Evolutionary conservation across 2,797 vertebrate species (phyloP), one percentile per base, ranked within the genome.

Genomic region (Denticeps clupeoides): DNA sequence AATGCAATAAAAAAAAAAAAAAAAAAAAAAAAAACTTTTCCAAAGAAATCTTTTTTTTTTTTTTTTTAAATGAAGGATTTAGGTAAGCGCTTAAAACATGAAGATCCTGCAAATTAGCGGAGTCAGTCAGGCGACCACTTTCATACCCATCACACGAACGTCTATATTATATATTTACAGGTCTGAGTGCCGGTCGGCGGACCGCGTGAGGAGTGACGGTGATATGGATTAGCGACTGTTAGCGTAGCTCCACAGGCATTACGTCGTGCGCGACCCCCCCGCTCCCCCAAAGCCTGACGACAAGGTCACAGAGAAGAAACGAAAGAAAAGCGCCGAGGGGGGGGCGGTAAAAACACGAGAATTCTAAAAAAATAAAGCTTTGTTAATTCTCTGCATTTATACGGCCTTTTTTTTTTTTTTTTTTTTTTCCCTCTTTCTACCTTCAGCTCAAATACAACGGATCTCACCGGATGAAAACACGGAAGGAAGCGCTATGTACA

Each of bases 341-440:
- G 64, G 70, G n/a, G n/a, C n/a, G n/a, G n/a, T n/a, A 52, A 41
- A 43, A 49, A 51, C 44, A 44, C 35, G 45, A 55, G 22, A 60
- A 44, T 56, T 75, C 78, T 87, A 87, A 81, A 86, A 86, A 84
- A 87, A 84, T 86, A 87, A 85, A 84, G 69, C 75, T 82, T 76
- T 82, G 63, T 83, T 81, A 80, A 79, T 79, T 83, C 66, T 85
- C 75, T 82, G 78, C 73, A 78, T 72, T 78, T 38, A 38, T 35
- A 38, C 38, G 38, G 35, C 35, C 19, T 35, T 35, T 75, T 74
- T 71, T 72, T 61, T 70, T 70, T 31, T 47, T 47, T 35, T 38
- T 47, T 47, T 70, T 27, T 61, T 52, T 50, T 50, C 70, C 66
- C 68, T 60, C 70, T 74, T 81, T 82, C 73, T 75, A 75, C 70